Evolutionary conservation across 1,140 invertebrate genomes (phyloP).

Genomic region (Lutraria rhynchaena): DNA sequence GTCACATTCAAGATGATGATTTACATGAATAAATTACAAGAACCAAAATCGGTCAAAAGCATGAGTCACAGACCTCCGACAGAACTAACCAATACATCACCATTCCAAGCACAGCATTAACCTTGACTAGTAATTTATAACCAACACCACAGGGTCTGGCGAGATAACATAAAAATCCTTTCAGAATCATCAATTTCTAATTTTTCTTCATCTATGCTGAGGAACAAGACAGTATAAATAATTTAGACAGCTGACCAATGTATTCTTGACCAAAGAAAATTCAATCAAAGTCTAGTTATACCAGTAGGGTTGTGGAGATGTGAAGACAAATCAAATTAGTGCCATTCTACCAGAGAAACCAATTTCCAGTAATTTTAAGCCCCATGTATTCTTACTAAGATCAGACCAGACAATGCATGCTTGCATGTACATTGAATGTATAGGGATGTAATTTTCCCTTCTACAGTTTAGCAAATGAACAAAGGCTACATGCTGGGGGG

Average conservation of each 20-base stretch:
- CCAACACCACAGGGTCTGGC: not conserved
- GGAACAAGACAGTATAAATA: slow-evolving; percentile 26
- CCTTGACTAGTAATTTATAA: not conserved
- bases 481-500: no score
- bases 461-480: no score
- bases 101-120: no score
- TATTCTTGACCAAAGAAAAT: slow-evolving; percentile 3
- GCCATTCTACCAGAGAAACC: not conserved
- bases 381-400: not conserved
- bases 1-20: no score
- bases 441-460: no score
- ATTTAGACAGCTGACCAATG: slow-evolving; percentile 16
- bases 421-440: no score
- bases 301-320: not conserved
- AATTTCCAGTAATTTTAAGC: slow-evolving; percentile 2
- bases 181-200: slow-evolving; percentile 1
- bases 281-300: slow-evolving; percentile 18
- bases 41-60: no score
- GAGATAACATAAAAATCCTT: slow-evolving; percentile 23
- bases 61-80: no score
- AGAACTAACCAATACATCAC: no score
- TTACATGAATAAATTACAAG: no score
- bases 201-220: slow-evolving; percentile 28
- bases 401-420: not conserved
- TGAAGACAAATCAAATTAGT: slow-evolving; percentile 27